Base-by-base conservation (phyloP, 2,888 invertebrate genomes). In the Fragum whitleyi region DNA sequence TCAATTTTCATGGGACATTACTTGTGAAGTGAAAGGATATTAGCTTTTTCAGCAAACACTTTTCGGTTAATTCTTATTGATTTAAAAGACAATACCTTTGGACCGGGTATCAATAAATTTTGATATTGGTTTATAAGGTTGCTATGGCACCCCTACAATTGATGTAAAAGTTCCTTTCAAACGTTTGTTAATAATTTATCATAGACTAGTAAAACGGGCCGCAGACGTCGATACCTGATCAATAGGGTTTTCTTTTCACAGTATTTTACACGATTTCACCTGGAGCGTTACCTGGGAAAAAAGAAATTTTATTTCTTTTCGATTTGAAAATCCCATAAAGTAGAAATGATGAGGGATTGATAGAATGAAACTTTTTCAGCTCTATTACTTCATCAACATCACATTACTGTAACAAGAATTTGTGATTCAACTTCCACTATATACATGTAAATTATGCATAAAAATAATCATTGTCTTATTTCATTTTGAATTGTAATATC, bases 161-260 rank as follows among this genome's bases (percentile, higher is more conserved):
- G 77, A 72, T 77, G 75, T 65, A 77, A 75, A 74, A 79, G 77
- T 77, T 82, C 75, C 74, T 72, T 77, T 77, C 71, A 80, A 81
- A 82, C 59, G 57, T 71, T 65, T 62, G 75, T 85, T 82, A 82
- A 85, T 82, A 80, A 81, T 82, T 85, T 82, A 82, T 77, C 71
- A 72, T 77, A 77, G 55, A 55, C 70, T 47, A 16, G 67, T 51
- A 39, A 62, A 70, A 53, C 32, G 29, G n/a, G 53, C 51, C 32
- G 36, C 32, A 74, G 65, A 65, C 65, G 26, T 65, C 74, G 29
- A 74, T 74, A 74, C 11, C 9, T 26, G 67, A 74, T 74, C 74
- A 74, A 74, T 74, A 53, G 23, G n/a, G 53, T 21, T 19, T 42
- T 57, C 59, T 65, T 59, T 72, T 72, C 61, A 72, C 61, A 19